Evolutionary conservation across 2,797 vertebrate species (phyloP).

Genomic region (Arvicola amphibius): DNA sequence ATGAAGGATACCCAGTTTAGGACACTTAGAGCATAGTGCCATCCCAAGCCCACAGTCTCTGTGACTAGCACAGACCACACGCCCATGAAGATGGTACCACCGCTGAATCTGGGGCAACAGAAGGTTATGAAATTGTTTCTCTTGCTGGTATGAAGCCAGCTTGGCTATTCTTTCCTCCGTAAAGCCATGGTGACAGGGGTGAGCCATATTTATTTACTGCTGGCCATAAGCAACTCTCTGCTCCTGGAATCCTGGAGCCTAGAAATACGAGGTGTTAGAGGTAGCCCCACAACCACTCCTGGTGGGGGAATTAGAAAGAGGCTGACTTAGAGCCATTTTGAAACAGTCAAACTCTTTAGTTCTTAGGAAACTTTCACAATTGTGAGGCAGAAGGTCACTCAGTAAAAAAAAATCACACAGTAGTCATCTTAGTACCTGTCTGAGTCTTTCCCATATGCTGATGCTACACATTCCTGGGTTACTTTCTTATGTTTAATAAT

Average conservation of each 20-base stretch:
- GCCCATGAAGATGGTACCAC: neutral
- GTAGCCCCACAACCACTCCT: neutral
- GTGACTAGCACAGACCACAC: neutral
- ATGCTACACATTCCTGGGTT: neutral
- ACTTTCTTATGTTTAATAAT: neutral
- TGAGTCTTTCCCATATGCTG: neutral
- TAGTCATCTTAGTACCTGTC: neutral
- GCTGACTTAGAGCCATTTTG: neutral
- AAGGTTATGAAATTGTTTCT: neutral
- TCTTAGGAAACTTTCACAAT: slow-evolving; percentile 38
- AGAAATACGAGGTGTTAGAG: neutral
- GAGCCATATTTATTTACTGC: neutral
- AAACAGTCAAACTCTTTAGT: neutral
- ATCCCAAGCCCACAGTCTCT: neutral
- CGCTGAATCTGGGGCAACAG: neutral
- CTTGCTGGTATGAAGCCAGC: neutral
- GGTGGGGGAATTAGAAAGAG: neutral
- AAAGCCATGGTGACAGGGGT: neutral
- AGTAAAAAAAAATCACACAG: neutral
- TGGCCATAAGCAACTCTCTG: neutral
- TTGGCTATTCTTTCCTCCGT: neutral
- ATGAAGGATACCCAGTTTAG: neutral
- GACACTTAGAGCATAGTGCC: neutral
- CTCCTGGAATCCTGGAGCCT: neutral
- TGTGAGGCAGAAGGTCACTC: neutral